Percentiles rank a stretch among this genome's conserved stretches.
phyloP scores from a whole-genome alignment of 2,797 vertebrate species.

The Spinus olivaceus region DNA sequence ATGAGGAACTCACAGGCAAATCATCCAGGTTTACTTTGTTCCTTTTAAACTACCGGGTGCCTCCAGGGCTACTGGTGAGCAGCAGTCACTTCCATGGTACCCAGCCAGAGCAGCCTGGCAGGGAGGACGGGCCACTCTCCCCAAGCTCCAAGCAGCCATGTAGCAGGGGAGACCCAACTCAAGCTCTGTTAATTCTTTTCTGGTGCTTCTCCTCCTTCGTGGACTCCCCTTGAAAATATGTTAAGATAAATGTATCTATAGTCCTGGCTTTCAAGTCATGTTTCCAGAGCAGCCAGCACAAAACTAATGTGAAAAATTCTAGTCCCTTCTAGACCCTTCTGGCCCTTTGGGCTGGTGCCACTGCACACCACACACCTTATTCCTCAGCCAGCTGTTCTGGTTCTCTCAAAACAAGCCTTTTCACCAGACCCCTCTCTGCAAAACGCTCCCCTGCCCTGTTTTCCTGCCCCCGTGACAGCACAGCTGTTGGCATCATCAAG shows the following conservation, averaged over 20 bases:
- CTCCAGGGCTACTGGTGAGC: not conserved
- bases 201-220: not conserved
- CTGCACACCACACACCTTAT: not conserved
- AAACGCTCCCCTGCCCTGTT: not conserved
- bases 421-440: not conserved
- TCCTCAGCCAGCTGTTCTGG: not conserved
- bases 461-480: not conserved
- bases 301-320: not conserved
- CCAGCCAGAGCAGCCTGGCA: not conserved
- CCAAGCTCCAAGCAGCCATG: fast-evolving
- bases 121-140: not conserved
- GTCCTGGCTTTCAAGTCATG: fast-evolving
- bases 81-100: not conserved
- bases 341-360: not conserved
- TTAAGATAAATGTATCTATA: fast-evolving
- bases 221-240: not conserved
- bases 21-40: not conserved
- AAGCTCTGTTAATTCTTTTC: not conserved
- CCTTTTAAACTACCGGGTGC: not conserved
- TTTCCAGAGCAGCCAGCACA: not conserved
- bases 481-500: not conserved
- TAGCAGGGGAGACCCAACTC: not conserved
- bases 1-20: not conserved
- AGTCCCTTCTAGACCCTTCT: not conserved
- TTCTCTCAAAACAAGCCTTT: not conserved